phyloP scores from a whole-genome alignment of 53 echinoderm and acorn worm genomes.

The Temnopleurus reevesii region DNA sequence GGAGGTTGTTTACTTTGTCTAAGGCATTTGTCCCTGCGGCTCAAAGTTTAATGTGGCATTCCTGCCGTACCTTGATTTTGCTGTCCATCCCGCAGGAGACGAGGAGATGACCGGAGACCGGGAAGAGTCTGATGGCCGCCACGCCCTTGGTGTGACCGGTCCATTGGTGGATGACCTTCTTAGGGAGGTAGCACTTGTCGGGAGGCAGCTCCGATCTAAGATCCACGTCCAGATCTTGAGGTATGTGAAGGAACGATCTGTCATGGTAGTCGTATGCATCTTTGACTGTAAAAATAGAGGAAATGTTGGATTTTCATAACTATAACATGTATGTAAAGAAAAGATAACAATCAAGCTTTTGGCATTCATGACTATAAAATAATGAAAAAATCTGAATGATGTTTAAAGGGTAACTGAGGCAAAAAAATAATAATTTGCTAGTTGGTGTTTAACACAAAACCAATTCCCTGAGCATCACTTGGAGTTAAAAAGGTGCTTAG shows the following conservation, averaged over 20 bases:
- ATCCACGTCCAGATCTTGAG: constrained; percentile 90
- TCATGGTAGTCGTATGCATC: constrained; percentile 97
- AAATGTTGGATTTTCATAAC: background rate
- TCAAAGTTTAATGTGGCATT: no score
- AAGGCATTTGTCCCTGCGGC: no score
- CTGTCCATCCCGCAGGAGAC: constrained; percentile 98
- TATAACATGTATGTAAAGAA: background rate
- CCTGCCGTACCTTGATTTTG: constrained; percentile 96
- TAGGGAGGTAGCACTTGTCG: constrained; percentile 96
- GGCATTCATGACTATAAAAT: no score
- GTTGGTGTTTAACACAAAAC: no score
- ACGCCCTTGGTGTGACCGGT: constrained; percentile 99
- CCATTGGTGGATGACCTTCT: constrained; percentile 96
- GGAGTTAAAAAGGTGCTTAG: no score
- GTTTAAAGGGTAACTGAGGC: no score
- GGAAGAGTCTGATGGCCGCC: constrained; percentile 85
- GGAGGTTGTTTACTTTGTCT: no score
- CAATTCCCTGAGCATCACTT: no score
- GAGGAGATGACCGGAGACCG: constrained; percentile 88
- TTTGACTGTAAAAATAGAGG: constrained; percentile 68
- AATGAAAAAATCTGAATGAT: no score
- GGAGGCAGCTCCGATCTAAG: constrained; percentile 79
- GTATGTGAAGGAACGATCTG: constrained; percentile 92
- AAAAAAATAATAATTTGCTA: no score
- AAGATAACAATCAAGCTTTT: background rate